Conservation (phyloP, 23 tunicate genomes). For the Ciona savignyi region DNA sequence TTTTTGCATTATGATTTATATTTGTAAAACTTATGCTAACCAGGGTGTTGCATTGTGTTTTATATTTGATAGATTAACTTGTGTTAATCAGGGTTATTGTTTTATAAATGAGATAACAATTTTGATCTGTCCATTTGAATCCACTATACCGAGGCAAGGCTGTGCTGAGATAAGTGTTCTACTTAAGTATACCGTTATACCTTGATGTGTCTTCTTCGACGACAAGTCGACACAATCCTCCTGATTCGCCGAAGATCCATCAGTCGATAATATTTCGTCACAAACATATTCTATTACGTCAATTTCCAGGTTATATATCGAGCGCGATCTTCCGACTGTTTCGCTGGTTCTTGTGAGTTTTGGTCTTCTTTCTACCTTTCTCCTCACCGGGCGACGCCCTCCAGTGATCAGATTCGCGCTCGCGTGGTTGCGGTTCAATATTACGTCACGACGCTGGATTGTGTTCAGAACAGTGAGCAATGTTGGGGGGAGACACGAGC, state of each 20-base stretch:
- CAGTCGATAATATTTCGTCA: neutral
- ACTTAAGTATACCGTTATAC: no score
- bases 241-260: neutral
- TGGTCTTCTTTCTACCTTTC: neutral
- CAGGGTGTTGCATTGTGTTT: no score
- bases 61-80: no score
- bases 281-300: neutral
- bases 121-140: no score
- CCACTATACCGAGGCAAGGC: no score
- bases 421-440: neutral
- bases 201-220: no score
- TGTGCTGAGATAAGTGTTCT: no score
- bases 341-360: neutral
- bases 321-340: neutral
- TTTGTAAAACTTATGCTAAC: no score
- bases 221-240: neutral
- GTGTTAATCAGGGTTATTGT: no score
- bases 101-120: no score
- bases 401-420: neutral
- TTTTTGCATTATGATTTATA: no score
- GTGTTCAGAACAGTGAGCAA: neutral
- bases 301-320: neutral
- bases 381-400: neutral
- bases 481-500: conserved; percentile 20
- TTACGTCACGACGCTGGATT: conserved; percentile 19